A percentile compares a stretch with the other conserved stretches of the same genome.
Conservation (phyloP, 2,113 vertebrate species). For the Zosterops hypoxanthus region DNA sequence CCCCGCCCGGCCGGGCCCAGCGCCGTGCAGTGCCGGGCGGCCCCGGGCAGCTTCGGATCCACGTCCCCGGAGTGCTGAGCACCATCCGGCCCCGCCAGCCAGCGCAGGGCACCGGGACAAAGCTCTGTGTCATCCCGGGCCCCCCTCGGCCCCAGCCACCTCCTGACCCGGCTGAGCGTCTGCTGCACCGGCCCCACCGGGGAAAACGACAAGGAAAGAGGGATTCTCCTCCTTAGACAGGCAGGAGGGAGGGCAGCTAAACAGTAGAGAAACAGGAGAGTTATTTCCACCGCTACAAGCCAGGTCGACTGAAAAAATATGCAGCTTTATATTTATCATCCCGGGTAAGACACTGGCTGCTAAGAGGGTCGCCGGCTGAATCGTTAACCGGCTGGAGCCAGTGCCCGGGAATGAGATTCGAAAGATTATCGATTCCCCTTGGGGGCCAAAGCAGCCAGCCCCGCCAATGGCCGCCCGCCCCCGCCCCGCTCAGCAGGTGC, state of each 20-base stretch:
- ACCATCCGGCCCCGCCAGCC: background rate
- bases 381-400: background rate
- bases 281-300: background rate
- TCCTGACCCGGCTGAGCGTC: background rate
- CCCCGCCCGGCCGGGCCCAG: background rate
- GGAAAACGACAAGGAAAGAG: background rate
- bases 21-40: rapidly evolving
- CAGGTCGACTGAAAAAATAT: background rate
- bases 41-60: background rate
- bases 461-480: background rate
- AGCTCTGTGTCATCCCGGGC: background rate
- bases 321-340: background rate
- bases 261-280: background rate
- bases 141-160: background rate
- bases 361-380: background rate
- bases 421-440: background rate
- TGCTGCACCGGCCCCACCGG: background rate
- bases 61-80: rapidly evolving
- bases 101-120: background rate
- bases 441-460: background rate
- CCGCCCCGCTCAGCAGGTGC: conserved; percentile 10
- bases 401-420: background rate
- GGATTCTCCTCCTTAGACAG: too few relatives aligned
- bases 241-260: background rate
- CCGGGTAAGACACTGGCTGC: background rate